These are phyloP conservation scores for Anomalospiza imberbis DNA, from an alignment of 2,797 vertebrate genomes.

Conservation along the genomic window DNA sequence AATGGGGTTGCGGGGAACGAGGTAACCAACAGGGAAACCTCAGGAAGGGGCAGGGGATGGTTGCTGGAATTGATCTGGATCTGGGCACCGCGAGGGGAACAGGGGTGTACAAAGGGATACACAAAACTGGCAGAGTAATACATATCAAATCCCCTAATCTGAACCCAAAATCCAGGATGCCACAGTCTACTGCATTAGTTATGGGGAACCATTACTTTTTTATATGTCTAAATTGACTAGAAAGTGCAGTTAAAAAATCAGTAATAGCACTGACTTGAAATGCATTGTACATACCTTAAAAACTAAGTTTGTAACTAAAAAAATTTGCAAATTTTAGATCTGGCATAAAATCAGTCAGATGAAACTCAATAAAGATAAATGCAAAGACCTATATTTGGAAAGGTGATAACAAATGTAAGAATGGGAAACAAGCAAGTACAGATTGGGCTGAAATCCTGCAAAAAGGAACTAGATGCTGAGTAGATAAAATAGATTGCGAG, in stretches of 20 bases:
- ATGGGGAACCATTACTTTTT: background rate
- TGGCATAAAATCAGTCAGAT: background rate
- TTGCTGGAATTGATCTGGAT: too few species aligned
- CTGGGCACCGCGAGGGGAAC: too few species aligned
- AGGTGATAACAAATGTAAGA: background rate
- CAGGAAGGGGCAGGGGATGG: too few species aligned
- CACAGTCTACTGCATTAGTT: background rate
- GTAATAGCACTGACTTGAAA: background rate
- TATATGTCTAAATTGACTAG: background rate
- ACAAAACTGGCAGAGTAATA: too few species aligned
- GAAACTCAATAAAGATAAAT: background rate
- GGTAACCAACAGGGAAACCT: too few species aligned
- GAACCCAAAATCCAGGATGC: too few species aligned
- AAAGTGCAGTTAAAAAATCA: background rate
- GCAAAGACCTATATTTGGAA: background rate
- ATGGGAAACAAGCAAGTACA: background rate
- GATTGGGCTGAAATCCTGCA: background rate
- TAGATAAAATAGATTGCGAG: background rate
- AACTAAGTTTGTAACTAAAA: background rate
- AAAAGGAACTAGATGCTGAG: background rate
- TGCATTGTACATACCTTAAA: background rate
- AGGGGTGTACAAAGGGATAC: too few species aligned
- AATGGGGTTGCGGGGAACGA: too few species aligned
- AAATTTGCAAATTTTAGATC: background rate
- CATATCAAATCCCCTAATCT: too few species aligned